Base-by-base conservation (phyloP, 2,888 invertebrate genomes). In the Digitonthophagus gazella region DNA sequence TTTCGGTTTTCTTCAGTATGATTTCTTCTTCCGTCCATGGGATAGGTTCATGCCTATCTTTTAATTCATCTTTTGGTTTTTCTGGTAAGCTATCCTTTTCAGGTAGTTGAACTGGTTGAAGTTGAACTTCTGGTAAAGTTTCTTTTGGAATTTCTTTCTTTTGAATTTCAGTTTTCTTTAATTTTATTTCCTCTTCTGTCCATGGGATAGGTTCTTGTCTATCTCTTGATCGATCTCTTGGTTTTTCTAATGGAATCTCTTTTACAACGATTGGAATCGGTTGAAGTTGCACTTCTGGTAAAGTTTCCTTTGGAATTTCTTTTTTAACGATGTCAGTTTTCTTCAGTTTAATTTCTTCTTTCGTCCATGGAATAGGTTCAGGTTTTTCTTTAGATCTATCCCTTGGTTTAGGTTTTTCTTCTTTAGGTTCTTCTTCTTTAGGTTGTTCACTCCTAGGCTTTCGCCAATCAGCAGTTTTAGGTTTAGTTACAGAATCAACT, bases 331-430 rank as follows among this genome's bases (percentile, higher is more conserved):
- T 77, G 79, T 65, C 83, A 1, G 80, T 79, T 75, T 82, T 83
- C 73, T 87, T 89, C 22, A 89, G 77, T 58, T 79, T 83, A 15
- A 88, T 83, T 73, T 86, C 85, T 80, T 91, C 89, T 76, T 91
- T 86, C 1, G 88, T 91, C 88, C 88, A 88, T 6, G 88, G 86
- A 75, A 81, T 80, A 1, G 79, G 74, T 71, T 86, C 83, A 67
- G 73, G 65, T 72, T 72, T 65, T 6, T 66, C 61, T 65, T 65
- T 56, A 64, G 68, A 68, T 19, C 19, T 68, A 4, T 68, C 68
- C 55, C 68, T 65, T 15, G 71, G 68, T 63, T 71, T 70, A 65
- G 16, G 61, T 55, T 63, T 16, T 57, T 66, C 20, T 61, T 65
- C 56, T 19, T 56, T 22, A 14, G 15, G 22, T 58, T 20, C 20